phyloP scores from a whole-genome alignment of 2,797 vertebrate genomes.

The Diplodus sargus region DNA sequence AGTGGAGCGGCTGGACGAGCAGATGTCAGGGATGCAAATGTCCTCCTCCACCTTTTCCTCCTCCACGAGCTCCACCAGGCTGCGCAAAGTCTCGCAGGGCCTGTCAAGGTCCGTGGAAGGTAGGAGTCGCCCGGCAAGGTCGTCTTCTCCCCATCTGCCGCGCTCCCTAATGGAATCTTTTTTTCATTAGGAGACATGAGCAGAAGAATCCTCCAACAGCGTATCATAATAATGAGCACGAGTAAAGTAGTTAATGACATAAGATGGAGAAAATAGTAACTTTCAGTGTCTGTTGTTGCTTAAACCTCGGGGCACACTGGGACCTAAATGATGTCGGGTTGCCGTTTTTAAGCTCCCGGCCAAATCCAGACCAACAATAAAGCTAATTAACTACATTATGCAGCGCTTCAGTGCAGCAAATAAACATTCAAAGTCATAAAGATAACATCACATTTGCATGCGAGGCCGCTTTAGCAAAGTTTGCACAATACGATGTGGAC shows the following conservation, averaged over 20 bases:
- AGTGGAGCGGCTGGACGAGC: conserved; percentile 58
- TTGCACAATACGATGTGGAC: conserved; percentile 13
- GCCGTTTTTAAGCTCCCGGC: neutral
- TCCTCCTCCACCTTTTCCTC: conserved; percentile 62
- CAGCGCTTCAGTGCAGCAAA: neutral
- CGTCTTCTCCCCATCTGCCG: neutral
- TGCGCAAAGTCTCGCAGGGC: conserved; percentile 75
- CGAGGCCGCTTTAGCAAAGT: neutral
- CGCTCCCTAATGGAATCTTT: neutral
- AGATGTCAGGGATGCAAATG: conserved; percentile 51
- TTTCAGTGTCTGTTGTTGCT: neutral
- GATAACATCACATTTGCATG: neutral
- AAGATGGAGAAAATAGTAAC: neutral
- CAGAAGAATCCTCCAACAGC: neutral
- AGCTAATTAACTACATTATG: neutral
- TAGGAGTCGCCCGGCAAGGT: conserved; percentile 36
- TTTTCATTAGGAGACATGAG: conserved; percentile 1
- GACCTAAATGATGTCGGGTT: neutral
- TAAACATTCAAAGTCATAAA: conserved; percentile 5
- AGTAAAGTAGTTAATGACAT: neutral
- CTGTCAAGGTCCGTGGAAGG: conserved; percentile 76
- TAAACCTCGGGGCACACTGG: neutral
- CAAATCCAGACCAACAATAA: conserved; percentile 1
- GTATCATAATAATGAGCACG: neutral
- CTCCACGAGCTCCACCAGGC: conserved; percentile 69